These are phyloP conservation scores for Labeo catla DNA, from an alignment of 2,113 vertebrate genomes.

Conservation along the genomic window DNA sequence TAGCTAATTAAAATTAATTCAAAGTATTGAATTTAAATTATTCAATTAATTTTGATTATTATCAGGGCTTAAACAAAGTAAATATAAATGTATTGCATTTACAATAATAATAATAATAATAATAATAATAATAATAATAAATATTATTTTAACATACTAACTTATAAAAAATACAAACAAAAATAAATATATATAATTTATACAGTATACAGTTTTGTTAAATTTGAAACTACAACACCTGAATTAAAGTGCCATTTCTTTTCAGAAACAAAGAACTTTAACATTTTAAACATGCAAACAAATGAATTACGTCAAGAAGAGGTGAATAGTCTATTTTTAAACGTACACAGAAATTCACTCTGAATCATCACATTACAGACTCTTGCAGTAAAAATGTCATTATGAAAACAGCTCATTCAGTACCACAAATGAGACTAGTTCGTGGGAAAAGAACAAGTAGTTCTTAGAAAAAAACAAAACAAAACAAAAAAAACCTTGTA, in stretches of 20 bases:
- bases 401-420: constrained; percentile 3
- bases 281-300: constrained; percentile 15
- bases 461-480: not conserved
- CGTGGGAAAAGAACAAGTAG: constrained; percentile 12
- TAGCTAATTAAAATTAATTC: not conserved
- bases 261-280: constrained; percentile 20
- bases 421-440: constrained; percentile 18
- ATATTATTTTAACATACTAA: not conserved
- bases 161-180: no score
- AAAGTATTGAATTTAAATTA: not conserved
- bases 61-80: no score
- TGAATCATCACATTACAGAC: constrained; percentile 16
- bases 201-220: not conserved
- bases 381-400: constrained; percentile 6
- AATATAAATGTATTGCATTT: no score
- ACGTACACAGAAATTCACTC: constrained; percentile 23
- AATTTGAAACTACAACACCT: not conserved
- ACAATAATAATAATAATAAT: no score
- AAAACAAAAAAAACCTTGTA: not conserved
- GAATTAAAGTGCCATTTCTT: constrained; percentile 43
- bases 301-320: not conserved
- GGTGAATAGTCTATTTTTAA: not conserved
- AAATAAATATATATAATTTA: no score
- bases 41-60: not conserved
- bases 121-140: no score